Evolutionary conservation across 2,888 invertebrate species (phyloP).

Genomic region (Masnerella sp.): DNA sequence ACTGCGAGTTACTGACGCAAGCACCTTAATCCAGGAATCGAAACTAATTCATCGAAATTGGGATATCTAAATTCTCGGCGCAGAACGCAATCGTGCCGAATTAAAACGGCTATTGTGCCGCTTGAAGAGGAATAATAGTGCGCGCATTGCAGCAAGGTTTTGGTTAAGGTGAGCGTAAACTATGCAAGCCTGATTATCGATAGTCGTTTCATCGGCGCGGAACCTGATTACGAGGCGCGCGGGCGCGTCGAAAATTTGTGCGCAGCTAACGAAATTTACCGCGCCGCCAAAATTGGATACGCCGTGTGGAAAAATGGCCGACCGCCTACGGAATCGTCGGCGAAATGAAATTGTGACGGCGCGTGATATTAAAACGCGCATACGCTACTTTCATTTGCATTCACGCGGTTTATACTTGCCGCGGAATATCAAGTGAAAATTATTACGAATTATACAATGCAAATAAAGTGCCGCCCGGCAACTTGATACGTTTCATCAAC

Average conservation of each 20-base stretch:
- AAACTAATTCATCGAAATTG: neutral
- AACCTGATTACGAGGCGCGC: constrained; percentile 37
- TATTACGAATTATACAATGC: constrained; percentile 49
- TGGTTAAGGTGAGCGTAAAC: constrained; percentile 52
- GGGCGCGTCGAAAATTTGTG: constrained; percentile 45
- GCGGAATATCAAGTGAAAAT: constrained; percentile 50
- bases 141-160: constrained; percentile 5
- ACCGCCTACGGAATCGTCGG: constrained; percentile 34
- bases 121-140: constrained; percentile 5
- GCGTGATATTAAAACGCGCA: constrained; percentile 54
- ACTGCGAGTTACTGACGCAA: too few species aligned
- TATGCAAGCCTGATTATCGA: constrained; percentile 65
- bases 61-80: constrained; percentile 3
- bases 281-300: constrained; percentile 41
- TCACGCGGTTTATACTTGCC: constrained; percentile 40
- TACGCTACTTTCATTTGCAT: constrained; percentile 55
- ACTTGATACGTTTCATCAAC: constrained; percentile 46
- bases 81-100: neutral
- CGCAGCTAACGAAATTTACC: constrained; percentile 48
- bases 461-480: constrained; percentile 28
- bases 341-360: constrained; percentile 52
- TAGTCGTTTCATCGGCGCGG: constrained; percentile 53
- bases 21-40: neutral
- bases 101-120: constrained; percentile 13
- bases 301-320: constrained; percentile 28